Percentiles rank a stretch among this genome's conserved stretches.
phyloP scores from a whole-genome alignment of 2,888 invertebrate genomes.

The Gnatocerus cornutus region DNA sequence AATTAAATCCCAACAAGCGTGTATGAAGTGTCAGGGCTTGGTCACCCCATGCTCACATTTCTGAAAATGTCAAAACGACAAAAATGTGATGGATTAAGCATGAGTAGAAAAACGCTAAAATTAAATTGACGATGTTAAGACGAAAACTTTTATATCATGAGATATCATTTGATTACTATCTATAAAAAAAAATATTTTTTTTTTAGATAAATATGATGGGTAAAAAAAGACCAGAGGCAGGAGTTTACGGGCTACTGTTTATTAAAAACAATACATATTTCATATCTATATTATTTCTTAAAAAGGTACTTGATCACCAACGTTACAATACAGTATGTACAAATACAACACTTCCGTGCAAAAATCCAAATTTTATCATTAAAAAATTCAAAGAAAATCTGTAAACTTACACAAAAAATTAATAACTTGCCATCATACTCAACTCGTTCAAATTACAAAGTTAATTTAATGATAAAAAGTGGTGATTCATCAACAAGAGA shows the following conservation, averaged over 20 bases:
- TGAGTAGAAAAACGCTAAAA: too few species aligned
- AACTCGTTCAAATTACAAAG: neutral
- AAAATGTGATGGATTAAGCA: too few species aligned
- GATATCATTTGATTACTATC: too few species aligned
- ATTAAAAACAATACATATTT: constrained; percentile 2
- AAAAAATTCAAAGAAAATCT: neutral
- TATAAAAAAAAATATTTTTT: too few species aligned
- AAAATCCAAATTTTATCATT: constrained; percentile 28
- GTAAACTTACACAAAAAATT: neutral
- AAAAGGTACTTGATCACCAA: constrained; percentile 40
- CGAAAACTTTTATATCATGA: too few species aligned
- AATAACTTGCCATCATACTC: neutral
- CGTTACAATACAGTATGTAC: constrained; percentile 39
- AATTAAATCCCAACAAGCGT: too few species aligned
- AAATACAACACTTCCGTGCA: constrained; percentile 30
- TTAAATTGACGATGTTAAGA: too few species aligned
- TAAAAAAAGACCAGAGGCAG: neutral
- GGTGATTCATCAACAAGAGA: neutral
- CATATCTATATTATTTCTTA: constrained; percentile 35
- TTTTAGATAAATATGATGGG: too few species aligned
- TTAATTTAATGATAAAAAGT: constrained; percentile 4
- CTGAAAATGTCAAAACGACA: too few species aligned
- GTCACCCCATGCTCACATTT: too few species aligned
- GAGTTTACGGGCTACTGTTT: neutral
- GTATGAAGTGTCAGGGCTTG: too few species aligned